phyloP scores from a whole-genome alignment of 2,113 vertebrate genomes.

The Grammomys dolichurus region DNA sequence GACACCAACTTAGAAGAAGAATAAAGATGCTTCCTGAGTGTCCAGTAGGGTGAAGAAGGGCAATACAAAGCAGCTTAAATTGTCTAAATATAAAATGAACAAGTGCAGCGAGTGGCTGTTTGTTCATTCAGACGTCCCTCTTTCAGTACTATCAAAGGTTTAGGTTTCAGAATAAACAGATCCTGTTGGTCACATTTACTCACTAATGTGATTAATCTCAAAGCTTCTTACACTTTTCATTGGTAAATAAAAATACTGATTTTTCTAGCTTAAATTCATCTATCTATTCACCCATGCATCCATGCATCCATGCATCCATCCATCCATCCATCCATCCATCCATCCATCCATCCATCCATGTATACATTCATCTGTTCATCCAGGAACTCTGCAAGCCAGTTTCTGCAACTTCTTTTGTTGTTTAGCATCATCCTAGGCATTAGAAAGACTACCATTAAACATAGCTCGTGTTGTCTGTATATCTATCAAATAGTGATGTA shows the following conservation, averaged over 20 bases:
- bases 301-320: too few species aligned
- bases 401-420: not conserved
- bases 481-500: not conserved
- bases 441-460: not conserved
- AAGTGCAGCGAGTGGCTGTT: not conserved
- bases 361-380: not conserved
- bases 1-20: not conserved
- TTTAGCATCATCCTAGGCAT: not conserved
- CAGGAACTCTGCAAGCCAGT: not conserved
- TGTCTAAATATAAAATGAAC: conserved; percentile 14
- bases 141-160: not conserved
- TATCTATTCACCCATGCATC: not conserved
- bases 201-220: not conserved
- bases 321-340: not conserved
- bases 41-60: not conserved
- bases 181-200: not conserved
- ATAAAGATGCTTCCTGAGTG: not conserved
- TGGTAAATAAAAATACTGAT: not conserved
- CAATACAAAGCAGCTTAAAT: not conserved
- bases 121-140: not conserved
- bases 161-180: not conserved
- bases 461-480: not conserved
- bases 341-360: not conserved
- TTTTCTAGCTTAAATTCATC: conserved; percentile 19
- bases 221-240: not conserved